phyloP scores from a whole-genome alignment of 2,888 invertebrate genomes.

The Elegia similella region DNA sequence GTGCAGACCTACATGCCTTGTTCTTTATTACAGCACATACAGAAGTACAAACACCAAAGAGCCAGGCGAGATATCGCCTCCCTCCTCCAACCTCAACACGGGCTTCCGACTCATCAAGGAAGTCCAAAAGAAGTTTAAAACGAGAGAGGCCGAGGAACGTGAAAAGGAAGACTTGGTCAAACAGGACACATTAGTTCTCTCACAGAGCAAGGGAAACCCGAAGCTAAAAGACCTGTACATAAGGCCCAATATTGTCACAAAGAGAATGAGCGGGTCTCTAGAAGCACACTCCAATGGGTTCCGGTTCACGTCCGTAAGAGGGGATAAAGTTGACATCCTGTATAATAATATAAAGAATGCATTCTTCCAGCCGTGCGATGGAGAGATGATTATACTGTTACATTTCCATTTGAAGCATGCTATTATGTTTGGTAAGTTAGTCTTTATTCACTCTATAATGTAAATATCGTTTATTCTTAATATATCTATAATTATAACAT shows the following conservation, averaged over 20 bases:
- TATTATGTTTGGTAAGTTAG: constrained; percentile 97
- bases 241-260: constrained; percentile 98
- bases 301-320: constrained; percentile 98
- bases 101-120: constrained; percentile 99
- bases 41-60: constrained; percentile 98
- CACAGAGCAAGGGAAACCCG: constrained; percentile 98
- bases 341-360: constrained; percentile 99
- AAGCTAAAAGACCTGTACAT: constrained; percentile 98
- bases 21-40: constrained; percentile 86
- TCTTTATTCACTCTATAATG: too few relatives aligned
- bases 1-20: not conserved
- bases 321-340: constrained; percentile 99
- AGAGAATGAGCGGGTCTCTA: constrained; percentile 95
- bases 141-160: constrained; percentile 98
- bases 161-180: constrained; percentile 99
- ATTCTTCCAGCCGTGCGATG: constrained; percentile 99
- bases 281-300: constrained; percentile 99
- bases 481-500: not conserved
- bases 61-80: constrained; percentile 96
- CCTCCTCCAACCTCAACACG: constrained; percentile 97
- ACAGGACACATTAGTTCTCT: constrained; percentile 96
- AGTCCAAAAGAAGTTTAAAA: constrained; percentile 99
- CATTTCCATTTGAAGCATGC: constrained; percentile 99
- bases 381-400: constrained; percentile 99
- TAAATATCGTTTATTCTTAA: too few relatives aligned